Evolutionary conservation across 2,888 invertebrate species (phyloP).

Genomic region (Nemoura dubitans): DNA sequence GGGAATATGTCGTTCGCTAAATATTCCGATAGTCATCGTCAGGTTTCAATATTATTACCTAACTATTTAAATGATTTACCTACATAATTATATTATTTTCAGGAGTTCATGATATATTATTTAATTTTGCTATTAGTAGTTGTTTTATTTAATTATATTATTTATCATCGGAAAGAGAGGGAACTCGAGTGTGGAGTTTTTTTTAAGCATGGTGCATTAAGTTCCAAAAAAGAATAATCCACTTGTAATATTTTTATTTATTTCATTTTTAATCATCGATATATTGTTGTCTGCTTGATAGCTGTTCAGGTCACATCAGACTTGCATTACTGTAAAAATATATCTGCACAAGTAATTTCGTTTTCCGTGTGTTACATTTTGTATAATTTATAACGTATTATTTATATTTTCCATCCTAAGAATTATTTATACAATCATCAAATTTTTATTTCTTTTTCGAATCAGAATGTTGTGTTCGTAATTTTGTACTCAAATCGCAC

Average conservation of each 20-base stretch:
- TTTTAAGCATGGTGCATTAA: slow-evolving; percentile 28
- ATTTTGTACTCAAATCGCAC: slow-evolving; percentile 14
- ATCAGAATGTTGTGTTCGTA: slow-evolving; percentile 28
- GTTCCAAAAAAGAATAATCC: slow-evolving; percentile 8
- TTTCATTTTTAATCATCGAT: not conserved
- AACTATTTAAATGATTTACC: slow-evolving; percentile 15
- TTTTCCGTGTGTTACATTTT: slow-evolving; percentile 47
- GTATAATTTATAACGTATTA: slow-evolving; percentile 51
- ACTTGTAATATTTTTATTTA: not conserved
- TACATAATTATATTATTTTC: slow-evolving; percentile 2
- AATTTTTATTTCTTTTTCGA: slow-evolving; percentile 39
- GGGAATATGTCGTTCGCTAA: slow-evolving; percentile 24
- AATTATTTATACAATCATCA: slow-evolving; percentile 47
- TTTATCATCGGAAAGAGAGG: slow-evolving; percentile 29
- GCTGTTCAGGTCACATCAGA: not conserved
- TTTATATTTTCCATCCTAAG: slow-evolving; percentile 46
- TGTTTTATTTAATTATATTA: slow-evolving; percentile 43
- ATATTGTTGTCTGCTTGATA: slow-evolving; percentile 31
- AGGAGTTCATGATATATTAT: slow-evolving; percentile 20
- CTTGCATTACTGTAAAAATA: not conserved
- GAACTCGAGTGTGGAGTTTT: not conserved
- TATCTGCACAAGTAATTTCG: slow-evolving; percentile 23
- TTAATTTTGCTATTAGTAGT: slow-evolving; percentile 30
- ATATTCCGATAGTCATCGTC: slow-evolving; percentile 43
- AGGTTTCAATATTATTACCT: slow-evolving; percentile 41